These are phyloP conservation scores for Daktulosphaira vitifoliae DNA, from an alignment of 1,140 invertebrate genomes.

Conservation along the genomic window DNA sequence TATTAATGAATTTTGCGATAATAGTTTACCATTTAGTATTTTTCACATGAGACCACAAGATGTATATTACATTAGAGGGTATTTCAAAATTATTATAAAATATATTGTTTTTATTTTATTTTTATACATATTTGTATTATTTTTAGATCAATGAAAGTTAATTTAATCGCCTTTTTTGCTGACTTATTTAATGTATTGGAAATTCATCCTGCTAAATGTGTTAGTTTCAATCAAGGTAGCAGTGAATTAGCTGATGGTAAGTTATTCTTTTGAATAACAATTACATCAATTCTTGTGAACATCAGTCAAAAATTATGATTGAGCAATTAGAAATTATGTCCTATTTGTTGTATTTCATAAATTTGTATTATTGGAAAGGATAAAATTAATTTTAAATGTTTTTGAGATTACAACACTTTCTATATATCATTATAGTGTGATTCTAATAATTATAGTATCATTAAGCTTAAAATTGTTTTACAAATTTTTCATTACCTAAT, in stretches of 20 bases:
- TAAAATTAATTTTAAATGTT: too few species aligned
- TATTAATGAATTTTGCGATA: slow-evolving; percentile 77
- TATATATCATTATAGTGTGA: too few species aligned
- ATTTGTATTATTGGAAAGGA: too few species aligned
- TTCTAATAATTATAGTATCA: too few species aligned
- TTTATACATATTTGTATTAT: slow-evolving; percentile 34
- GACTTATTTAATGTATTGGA: slow-evolving; percentile 94
- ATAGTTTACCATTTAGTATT: slow-evolving; percentile 74
- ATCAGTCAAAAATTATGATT: too few species aligned
- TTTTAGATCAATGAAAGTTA: slow-evolving; percentile 78
- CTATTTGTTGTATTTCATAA: too few species aligned
- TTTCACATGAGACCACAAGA: slow-evolving; percentile 95
- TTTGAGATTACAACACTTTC: too few species aligned
- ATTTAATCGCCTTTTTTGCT: slow-evolving; percentile 86
- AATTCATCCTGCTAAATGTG: slow-evolving; percentile 81
- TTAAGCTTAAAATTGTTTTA: too few species aligned
- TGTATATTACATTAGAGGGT: slow-evolving; percentile 90
- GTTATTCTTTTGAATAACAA: neutral
- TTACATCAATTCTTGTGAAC: too few species aligned
- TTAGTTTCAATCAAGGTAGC: slow-evolving; percentile 50
- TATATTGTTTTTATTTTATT: neutral
- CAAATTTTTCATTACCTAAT: too few species aligned
- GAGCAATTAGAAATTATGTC: too few species aligned
- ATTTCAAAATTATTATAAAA: slow-evolving; percentile 39
- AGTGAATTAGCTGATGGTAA: slow-evolving; percentile 13